Percentiles rank a stretch among this genome's conserved stretches.
Conservation (phyloP, 2,888 invertebrate species). For the Eretmocerus hayati region DNA sequence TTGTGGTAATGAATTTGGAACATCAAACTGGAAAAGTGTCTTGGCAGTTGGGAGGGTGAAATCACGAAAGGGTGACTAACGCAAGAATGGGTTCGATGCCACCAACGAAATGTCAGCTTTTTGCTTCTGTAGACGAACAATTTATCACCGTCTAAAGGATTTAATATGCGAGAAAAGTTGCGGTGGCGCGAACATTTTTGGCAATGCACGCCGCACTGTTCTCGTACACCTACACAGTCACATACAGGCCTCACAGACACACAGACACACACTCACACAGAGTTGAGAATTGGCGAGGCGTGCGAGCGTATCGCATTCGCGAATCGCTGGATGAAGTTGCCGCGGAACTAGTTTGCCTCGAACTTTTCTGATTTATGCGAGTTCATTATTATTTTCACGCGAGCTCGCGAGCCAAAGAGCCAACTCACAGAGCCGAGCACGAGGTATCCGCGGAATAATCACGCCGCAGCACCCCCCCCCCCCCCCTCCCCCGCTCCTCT, state of each 20-base stretch:
- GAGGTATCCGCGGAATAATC: slow-evolving; percentile 35
- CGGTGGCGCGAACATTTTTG: slow-evolving; percentile 31
- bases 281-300: neutral
- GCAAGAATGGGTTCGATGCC: slow-evolving; percentile 6
- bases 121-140: no score
- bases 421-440: no score
- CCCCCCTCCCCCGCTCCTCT: slow-evolving; percentile 10
- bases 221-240: no score
- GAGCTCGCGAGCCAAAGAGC: slow-evolving; percentile 14
- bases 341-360: slow-evolving; percentile 37
- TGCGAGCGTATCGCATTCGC: neutral
- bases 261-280: no score
- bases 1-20: no score
- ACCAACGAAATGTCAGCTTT: no score
- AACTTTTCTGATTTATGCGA: slow-evolving; percentile 45
- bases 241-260: no score
- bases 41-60: no score
- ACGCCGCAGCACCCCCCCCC: slow-evolving; percentile 21
- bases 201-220: slow-evolving; percentile 25
- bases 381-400: slow-evolving; percentile 46
- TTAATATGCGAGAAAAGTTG: slow-evolving; percentile 37
- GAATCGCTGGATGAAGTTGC: slow-evolving; percentile 21
- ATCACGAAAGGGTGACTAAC: no score
- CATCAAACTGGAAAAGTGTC: no score
- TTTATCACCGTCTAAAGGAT: slow-evolving; percentile 22